Evolutionary conservation across 2,888 invertebrate species (phyloP).

Genomic region (Pardosa pseudoannulata): DNA sequence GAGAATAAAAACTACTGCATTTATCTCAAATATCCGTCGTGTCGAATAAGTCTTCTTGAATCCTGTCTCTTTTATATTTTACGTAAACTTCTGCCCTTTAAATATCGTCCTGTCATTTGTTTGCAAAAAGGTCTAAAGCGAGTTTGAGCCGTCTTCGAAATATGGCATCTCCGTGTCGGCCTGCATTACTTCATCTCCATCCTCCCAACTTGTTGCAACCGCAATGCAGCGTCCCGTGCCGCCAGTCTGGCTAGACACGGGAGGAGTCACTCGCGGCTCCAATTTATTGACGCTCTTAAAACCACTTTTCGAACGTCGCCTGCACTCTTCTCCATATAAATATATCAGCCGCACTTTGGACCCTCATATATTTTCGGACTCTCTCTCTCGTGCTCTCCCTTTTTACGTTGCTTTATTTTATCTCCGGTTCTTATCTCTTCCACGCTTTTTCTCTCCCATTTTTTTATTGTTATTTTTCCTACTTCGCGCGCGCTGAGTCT

Average conservation of each 20-base stretch:
- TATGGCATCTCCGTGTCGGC: background rate
- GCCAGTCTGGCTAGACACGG: constrained; percentile 47
- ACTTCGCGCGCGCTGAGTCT: constrained; percentile 4
- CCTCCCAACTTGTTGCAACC: constrained; percentile 57
- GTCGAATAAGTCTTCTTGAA: no score
- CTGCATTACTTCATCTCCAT: background rate
- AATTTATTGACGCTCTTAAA: constrained; percentile 72
- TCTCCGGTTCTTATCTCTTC: constrained; percentile 62
- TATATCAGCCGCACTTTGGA: constrained; percentile 67
- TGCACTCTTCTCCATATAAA: constrained; percentile 50
- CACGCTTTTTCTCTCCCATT: constrained; percentile 16
- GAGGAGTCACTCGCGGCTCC: constrained; percentile 47
- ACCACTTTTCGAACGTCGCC: constrained; percentile 61
- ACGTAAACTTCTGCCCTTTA: no score
- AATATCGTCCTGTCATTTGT: no score
- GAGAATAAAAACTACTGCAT: no score
- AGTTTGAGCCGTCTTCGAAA: no score
- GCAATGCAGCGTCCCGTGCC: constrained; percentile 45
- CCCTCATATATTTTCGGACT: constrained; percentile 62
- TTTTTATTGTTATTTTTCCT: constrained; percentile 27
- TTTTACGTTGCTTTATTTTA: constrained; percentile 25
- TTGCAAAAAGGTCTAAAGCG: no score
- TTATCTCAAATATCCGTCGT: no score
- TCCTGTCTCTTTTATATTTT: no score
- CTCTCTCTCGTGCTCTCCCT: constrained; percentile 14